Evolutionary conservation across 2,113 vertebrate genomes (phyloP), one percentile per base, ranked within the genome.

Genomic region (Indicator maculatus): DNA sequence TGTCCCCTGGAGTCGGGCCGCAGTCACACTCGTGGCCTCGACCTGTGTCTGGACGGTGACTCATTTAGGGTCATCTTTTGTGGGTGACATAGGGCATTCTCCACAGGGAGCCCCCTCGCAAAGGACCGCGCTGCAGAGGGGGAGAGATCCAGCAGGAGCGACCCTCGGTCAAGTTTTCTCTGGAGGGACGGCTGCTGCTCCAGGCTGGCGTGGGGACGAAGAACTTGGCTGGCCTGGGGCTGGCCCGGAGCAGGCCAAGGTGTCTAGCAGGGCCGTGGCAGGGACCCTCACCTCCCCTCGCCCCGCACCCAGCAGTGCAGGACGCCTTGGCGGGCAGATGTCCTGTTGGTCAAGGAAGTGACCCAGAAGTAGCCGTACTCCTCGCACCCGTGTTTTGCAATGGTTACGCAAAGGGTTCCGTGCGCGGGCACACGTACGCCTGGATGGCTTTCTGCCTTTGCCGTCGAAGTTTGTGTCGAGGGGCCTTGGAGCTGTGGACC

Each of bases 201-300:
- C 58, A 19, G 74, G 20, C 44, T 6, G 28, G 38, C 8, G 5
- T 0, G 36, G 15, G 31, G 18, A 27, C 1, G 2, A 59, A 63
- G 52, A 0, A n/a, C 27, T 59, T 20, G 58, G 26, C 30, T 1
- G 0, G 67, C 3, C 0, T 1, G 5, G 44, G 18, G 23, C 64
- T 58, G 69, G 27, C 26, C 39, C 8, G 2, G 31, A 41, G 71
- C 47, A 56, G 72, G 76, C 67, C 79, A 67, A 5, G 61, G 59
- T 67, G 66, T 28, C 23, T 6, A 60, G n/a, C 56, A 12, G 69
- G 33, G 27, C 69, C 1, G 0, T 6, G 38, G 14, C 16, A 38
- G 67, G 13, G 8, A 36, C 47, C 28, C 21, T 60, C 0, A 0
- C 12, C 17, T 23, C 77, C 47, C 28, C 9, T 55, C 7, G 1